Percentiles rank a stretch among this genome's conserved stretches.
Evolutionary conservation across 2,797 vertebrate species (phyloP).

Genomic region (Thalassophryne amazonica): DNA sequence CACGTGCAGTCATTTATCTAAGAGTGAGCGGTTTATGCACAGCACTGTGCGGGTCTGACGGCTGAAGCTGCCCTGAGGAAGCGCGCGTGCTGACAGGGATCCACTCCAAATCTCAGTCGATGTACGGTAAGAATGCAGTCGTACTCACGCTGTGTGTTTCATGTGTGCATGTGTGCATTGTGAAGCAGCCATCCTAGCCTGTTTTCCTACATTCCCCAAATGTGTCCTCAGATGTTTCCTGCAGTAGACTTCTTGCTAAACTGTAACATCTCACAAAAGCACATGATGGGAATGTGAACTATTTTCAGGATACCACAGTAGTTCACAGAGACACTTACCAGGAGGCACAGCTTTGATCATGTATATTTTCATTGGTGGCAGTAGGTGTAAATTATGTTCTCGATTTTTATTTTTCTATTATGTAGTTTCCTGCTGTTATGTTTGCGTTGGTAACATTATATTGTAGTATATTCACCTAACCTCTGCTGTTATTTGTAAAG

Average conservation of each 20-base stretch:
- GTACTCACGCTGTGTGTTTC: not conserved
- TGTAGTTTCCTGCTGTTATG: not conserved
- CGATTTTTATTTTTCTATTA: not conserved
- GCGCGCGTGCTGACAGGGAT: constrained; percentile 48
- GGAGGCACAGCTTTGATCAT: constrained; percentile 32
- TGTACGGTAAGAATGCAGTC: constrained; percentile 80
- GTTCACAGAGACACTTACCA: not conserved
- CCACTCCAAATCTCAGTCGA: constrained; percentile 64
- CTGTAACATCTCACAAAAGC: constrained; percentile 8
- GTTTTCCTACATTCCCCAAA: constrained; percentile 64
- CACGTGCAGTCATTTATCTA: constrained; percentile 66
- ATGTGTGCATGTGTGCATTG: constrained; percentile 30
- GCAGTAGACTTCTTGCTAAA: constrained; percentile 5
- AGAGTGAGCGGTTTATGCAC: constrained; percentile 35
- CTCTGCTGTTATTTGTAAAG: constrained; percentile 3
- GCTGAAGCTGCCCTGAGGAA: constrained; percentile 61
- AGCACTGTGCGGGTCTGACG: constrained; percentile 43
- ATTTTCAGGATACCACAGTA: constrained; percentile 16
- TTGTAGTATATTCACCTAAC: not conserved
- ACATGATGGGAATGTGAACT: constrained; percentile 22
- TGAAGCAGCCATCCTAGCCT: constrained; percentile 21
- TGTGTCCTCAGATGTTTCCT: constrained; percentile 16
- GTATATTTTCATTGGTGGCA: constrained; percentile 64
- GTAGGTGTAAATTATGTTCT: not conserved
- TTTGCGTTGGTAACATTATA: not conserved